phyloP scores from a whole-genome alignment of 2,113 vertebrate species.

The Anseranas semipalmata region DNA sequence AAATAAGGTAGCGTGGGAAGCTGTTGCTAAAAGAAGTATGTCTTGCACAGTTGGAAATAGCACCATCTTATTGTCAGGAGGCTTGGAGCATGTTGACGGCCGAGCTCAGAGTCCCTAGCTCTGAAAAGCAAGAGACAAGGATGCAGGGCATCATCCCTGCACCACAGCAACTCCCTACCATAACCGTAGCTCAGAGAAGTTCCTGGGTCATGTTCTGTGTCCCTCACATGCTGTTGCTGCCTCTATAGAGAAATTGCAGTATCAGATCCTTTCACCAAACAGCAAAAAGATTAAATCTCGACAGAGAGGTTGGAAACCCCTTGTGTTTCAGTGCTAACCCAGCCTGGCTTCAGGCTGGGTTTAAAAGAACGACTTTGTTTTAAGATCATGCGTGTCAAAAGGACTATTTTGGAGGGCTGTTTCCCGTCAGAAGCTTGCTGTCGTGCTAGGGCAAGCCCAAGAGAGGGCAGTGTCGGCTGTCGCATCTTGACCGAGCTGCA shows the following conservation, averaged over 20 bases:
- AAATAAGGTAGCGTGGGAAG: constrained; percentile 25
- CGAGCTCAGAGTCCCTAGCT: not conserved
- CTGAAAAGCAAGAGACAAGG: not conserved
- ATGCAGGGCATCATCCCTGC: not conserved
- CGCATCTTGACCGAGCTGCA: not conserved
- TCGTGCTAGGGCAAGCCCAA: not conserved
- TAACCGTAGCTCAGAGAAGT: not conserved
- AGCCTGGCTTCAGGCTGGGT: not conserved
- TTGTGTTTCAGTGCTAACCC: not conserved
- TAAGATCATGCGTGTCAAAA: accelerated
- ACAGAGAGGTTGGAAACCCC: not conserved
- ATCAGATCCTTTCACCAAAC: not conserved
- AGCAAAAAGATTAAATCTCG: not conserved
- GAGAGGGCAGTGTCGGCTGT: not conserved
- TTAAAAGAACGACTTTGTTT: not conserved
- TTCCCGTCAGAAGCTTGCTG: not conserved
- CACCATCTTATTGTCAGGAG: not conserved
- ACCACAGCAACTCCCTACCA: not conserved
- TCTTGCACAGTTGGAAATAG: not conserved
- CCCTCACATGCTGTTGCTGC: not conserved
- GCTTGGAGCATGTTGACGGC: not conserved
- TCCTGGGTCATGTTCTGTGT: not conserved
- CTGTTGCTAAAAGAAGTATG: not conserved
- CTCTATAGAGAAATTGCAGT: not conserved
- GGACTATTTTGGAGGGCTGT: too few relatives aligned